Percentiles rank a stretch among this genome's conserved stretches.
These are phyloP conservation scores for Tauraco erythrolophus DNA, from an alignment of 2,113 vertebrate genomes.

Conservation along the genomic window DNA sequence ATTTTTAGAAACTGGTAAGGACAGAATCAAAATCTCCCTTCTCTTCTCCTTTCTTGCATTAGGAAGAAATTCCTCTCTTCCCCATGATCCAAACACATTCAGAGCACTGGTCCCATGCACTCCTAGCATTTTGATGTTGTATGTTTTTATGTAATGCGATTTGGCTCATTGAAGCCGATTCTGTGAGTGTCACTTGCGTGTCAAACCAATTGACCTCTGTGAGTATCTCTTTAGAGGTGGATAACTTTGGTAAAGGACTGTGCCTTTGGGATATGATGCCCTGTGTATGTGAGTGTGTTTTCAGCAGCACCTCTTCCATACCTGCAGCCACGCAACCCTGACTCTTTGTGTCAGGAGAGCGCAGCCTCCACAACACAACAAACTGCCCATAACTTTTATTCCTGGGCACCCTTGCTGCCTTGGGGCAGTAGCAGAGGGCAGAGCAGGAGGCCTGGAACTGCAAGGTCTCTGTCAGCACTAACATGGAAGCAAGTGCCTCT, in stretches of 20 bases:
- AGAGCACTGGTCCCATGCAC: accelerated
- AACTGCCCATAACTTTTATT: neutral
- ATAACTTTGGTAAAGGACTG: neutral
- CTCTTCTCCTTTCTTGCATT: neutral
- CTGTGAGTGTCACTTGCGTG: accelerated
- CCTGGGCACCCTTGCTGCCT: neutral
- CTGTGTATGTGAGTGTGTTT: accelerated
- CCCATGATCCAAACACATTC: too few species aligned
- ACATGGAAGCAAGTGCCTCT: accelerated
- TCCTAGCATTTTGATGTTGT: neutral
- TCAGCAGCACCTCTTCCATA: neutral
- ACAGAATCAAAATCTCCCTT: neutral
- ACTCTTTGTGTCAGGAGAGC: too few species aligned
- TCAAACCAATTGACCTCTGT: accelerated
- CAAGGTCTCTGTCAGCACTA: neutral
- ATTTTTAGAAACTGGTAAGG: neutral
- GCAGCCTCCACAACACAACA: neutral
- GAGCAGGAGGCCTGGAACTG: neutral
- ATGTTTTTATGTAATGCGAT: neutral
- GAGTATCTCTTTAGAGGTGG: neutral
- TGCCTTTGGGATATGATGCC: neutral
- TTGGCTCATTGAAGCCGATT: accelerated
- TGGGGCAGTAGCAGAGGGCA: neutral
- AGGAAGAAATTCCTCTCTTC: neutral
- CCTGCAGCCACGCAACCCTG: neutral